These are phyloP conservation scores for Phortica okadai DNA, from an alignment of 2,888 invertebrate species.

Conservation along the genomic window DNA sequence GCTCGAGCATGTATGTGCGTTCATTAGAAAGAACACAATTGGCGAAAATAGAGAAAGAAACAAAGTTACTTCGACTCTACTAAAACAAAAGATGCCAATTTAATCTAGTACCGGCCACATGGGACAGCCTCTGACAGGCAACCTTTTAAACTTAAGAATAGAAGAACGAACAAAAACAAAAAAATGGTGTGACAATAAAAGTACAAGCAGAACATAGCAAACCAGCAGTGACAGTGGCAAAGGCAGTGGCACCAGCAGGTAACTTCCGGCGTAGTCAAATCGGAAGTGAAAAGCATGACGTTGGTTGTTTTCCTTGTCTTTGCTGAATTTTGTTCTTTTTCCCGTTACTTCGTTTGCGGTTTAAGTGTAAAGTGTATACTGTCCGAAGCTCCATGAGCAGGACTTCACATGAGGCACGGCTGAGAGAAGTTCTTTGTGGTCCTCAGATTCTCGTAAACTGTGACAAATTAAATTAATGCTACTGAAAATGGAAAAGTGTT, in stretches of 20 bases:
- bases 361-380: constrained; percentile 57
- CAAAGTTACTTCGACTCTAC: constrained; percentile 63
- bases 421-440: constrained; percentile 5
- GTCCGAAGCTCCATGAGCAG: background rate
- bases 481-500: constrained; percentile 61
- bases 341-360: constrained; percentile 62
- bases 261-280: constrained; percentile 70
- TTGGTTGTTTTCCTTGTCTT: constrained; percentile 33
- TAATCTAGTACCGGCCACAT: constrained; percentile 74
- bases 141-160: constrained; percentile 49
- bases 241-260: constrained; percentile 67
- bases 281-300: constrained; percentile 57
- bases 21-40: constrained; percentile 45
- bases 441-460: constrained; percentile 60
- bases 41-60: constrained; percentile 48
- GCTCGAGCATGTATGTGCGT: background rate
- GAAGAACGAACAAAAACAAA: constrained; percentile 47
- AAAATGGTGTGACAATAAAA: background rate
- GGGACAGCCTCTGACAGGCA: constrained; percentile 55
- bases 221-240: constrained; percentile 44
- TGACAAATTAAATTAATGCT: constrained; percentile 70
- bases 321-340: background rate
- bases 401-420: constrained; percentile 16
- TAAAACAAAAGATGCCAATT: constrained; percentile 73
- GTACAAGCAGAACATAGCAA: background rate